These are phyloP conservation scores for Chunga burmeisteri DNA, from an alignment of 2,113 vertebrate species.

Conservation along the genomic window DNA sequence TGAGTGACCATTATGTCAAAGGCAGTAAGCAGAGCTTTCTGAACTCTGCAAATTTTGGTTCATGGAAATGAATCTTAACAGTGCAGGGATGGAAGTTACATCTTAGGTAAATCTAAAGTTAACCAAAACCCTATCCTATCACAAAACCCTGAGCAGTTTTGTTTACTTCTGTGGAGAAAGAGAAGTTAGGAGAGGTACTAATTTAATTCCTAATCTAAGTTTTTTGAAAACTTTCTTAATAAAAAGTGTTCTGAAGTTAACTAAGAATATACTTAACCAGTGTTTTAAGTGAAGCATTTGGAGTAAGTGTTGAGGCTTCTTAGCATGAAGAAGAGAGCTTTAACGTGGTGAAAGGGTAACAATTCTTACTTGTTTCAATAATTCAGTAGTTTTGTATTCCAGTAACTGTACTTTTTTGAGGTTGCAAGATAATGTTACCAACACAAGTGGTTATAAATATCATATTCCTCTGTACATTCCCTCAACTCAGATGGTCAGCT, in stretches of 20 bases:
- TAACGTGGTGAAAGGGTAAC: not conserved
- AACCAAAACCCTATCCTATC: not conserved
- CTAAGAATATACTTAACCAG: not conserved
- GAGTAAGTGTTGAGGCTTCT: not conserved
- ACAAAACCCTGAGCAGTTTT: not conserved
- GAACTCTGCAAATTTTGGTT: not conserved
- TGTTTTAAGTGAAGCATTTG: not conserved
- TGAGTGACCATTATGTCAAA: not conserved
- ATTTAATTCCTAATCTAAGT: not conserved
- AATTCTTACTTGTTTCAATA: not conserved
- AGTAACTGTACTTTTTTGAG: not conserved
- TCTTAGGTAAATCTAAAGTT: not conserved
- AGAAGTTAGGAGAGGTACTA: not conserved
- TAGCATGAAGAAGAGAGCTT: not conserved
- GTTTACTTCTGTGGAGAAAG: not conserved
- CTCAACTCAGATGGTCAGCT: not conserved
- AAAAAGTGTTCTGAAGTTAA: not conserved
- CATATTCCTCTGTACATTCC: not conserved
- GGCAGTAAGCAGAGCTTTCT: not conserved
- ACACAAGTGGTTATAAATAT: not conserved
- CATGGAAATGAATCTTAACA: not conserved
- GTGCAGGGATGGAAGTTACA: not conserved
- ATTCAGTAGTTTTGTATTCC: not conserved
- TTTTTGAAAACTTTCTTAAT: not conserved
- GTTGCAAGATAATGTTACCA: not conserved